Conservation (phyloP, 1,140 invertebrate species). For the Meloidogyne hapla region DNA sequence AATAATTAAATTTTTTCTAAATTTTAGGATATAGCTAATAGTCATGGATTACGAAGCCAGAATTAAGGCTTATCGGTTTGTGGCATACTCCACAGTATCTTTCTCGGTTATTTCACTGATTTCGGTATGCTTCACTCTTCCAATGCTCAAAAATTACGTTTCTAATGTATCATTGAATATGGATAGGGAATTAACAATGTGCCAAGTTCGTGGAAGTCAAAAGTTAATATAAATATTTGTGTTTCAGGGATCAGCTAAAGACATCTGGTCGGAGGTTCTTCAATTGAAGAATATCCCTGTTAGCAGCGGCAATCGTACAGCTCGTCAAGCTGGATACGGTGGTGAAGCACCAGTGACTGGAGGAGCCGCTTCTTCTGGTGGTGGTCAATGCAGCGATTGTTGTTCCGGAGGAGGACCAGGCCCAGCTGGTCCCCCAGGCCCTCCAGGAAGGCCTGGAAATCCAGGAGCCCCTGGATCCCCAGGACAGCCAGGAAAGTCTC, state of each 20-base stretch:
- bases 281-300: constrained; percentile 58
- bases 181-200: constrained; percentile 54
- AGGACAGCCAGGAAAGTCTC: constrained; percentile 29
- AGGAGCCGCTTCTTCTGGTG: constrained; percentile 36
- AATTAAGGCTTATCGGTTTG: constrained; percentile 55
- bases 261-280: constrained; percentile 62
- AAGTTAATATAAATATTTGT: constrained; percentile 64
- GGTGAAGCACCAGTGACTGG: constrained; percentile 41
- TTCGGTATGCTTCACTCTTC: constrained; percentile 58
- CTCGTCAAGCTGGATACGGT: constrained; percentile 52
- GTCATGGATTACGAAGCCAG: constrained; percentile 46
- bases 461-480: constrained; percentile 48
- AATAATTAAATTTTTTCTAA: background rate
- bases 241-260: constrained; percentile 62
- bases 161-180: constrained; percentile 56
- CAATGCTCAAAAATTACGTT: constrained; percentile 61
- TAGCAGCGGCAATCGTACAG: constrained; percentile 49
- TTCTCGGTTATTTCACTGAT: constrained; percentile 49
- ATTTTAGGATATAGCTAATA: constrained; percentile 12
- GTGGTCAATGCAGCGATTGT: constrained; percentile 46
- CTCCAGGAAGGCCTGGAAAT: constrained; percentile 53
- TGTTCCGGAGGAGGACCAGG: constrained; percentile 52
- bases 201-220: constrained; percentile 47
- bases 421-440: constrained; percentile 47
- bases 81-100: constrained; percentile 51